Evolutionary conservation across 2,888 invertebrate species (phyloP).

Genomic region (Oxystoma pomonae): DNA sequence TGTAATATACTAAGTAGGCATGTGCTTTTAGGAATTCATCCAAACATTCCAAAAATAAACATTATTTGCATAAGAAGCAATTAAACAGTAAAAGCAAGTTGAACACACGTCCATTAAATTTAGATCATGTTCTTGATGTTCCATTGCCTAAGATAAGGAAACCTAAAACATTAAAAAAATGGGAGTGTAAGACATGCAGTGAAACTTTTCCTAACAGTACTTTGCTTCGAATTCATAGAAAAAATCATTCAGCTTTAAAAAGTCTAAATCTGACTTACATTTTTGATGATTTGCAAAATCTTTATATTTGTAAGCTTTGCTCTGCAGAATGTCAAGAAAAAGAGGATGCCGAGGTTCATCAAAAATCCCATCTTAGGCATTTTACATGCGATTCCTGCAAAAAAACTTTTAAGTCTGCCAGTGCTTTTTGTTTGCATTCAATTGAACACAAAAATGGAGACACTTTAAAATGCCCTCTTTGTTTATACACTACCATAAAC

Average conservation of each 20-base stretch:
- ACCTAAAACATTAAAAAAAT: no score
- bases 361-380: not conserved
- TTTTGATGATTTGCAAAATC: not conserved
- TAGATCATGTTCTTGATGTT: not conserved
- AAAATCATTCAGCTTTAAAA: not conserved
- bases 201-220: not conserved
- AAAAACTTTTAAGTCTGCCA: not conserved
- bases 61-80: not conserved
- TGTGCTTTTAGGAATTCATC: no score
- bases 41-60: not conserved
- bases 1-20: no score
- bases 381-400: not conserved
- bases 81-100: not conserved
- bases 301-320: not conserved
- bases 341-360: not conserved
- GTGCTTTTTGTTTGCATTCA: not conserved
- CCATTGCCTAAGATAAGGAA: no score
- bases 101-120: not conserved
- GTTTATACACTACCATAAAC: not conserved
- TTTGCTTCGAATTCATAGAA: not conserved
- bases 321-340: not conserved
- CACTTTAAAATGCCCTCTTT: not conserved
- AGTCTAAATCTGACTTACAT: not conserved
- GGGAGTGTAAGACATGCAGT: not conserved
- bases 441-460: not conserved